Percentiles rank a stretch among this genome's conserved stretches.
phyloP scores from a whole-genome alignment of 2,797 vertebrate species.

The Agapornis canus region DNA sequence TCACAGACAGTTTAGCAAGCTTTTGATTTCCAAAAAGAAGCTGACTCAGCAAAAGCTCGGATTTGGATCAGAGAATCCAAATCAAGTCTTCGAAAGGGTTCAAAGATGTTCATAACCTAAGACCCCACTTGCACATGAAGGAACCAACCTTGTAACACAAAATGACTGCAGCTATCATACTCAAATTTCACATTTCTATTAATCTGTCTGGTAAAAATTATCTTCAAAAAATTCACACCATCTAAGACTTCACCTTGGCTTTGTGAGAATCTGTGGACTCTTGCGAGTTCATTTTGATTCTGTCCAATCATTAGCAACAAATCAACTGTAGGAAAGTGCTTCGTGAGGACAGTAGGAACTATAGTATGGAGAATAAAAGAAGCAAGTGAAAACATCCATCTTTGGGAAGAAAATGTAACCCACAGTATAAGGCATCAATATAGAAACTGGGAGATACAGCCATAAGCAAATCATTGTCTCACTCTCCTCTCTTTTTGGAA shows the following conservation, averaged over 20 bases:
- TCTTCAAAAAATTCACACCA: neutral
- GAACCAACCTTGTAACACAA: neutral
- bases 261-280: neutral
- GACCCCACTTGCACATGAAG: neutral
- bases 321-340: neutral
- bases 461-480: neutral
- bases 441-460: neutral
- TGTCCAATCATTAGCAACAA: neutral
- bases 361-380: neutral
- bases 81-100: neutral
- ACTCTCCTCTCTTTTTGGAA: neutral
- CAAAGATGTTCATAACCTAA: neutral
- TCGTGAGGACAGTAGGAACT: neutral
- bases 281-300: neutral
- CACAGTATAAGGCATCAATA: neutral
- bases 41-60: neutral
- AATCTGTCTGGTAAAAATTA: neutral
- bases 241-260: neutral
- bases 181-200: neutral
- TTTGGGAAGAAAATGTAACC: neutral
- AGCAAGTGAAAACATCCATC: neutral
- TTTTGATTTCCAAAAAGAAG: neutral
- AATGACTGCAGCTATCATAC: neutral
- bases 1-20: neutral
- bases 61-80: neutral